Evolutionary conservation across 2,888 invertebrate genomes (phyloP), one percentile per base, ranked within the genome.

Genomic region (Agrenia bidenticulata): DNA sequence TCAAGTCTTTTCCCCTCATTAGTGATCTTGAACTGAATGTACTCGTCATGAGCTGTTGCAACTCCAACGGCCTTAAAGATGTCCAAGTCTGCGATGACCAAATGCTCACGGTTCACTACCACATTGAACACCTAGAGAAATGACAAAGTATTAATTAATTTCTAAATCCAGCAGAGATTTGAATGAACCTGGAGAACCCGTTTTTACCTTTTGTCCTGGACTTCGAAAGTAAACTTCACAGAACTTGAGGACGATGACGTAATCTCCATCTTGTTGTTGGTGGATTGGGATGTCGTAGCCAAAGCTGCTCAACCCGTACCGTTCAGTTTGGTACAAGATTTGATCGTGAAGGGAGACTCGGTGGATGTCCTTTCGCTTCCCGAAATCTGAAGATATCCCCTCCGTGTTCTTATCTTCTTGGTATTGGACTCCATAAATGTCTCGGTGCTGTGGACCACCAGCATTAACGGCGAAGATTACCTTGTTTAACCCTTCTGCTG

Each of bases 211-310:
- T 86, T 90, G 89, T 77, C 92, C 89, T 0, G 94, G 89, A 1
- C 90, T 88, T 79, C 90, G 92, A 80, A 98, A 98, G 81, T 97
- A 98, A 26, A 98, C 97, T 82, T 98, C 97, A 82, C 96, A 97
- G 27, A 66, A 66, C 27, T 66, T 66, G 5, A 66, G 37, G 61
- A 95, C 90, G 77, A 98, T 82, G 2, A 94, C 94, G 81, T 95
- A 98, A 67, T 94, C 89, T 9, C 96, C 97, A 79, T 97, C 95
- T 64, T 86, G 87, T 70, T 84, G 85, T 64, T 86, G 87, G 70
- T 84, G 4, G 0, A 93, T 86, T 0, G 94, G 94, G 76, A 94
- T 87, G 76, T 94, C 93, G 79, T 98, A 98, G 5, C 93, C 94
- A 79, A 98, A 98, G 0, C 92, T 93, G 0, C 56, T 26, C 1